Percentiles rank a stretch among this genome's conserved stretches.
Evolutionary conservation across 2,113 vertebrate genomes (phyloP).

Genomic region (Perognathus longimembris): DNA sequence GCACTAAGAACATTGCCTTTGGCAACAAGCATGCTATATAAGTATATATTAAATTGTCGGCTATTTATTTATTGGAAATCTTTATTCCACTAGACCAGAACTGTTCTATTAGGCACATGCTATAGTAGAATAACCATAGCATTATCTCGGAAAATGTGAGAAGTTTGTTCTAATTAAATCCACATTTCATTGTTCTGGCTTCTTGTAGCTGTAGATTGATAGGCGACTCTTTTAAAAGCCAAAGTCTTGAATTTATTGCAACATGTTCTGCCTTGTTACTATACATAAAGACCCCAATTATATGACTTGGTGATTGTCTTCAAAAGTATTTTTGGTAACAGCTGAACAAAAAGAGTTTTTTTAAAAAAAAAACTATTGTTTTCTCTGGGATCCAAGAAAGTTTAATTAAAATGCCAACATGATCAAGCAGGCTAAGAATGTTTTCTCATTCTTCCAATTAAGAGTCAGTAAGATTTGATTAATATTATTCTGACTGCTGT

Average conservation of each 20-base stretch:
- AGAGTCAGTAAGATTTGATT: constrained; percentile 75
- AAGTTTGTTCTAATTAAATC: constrained; percentile 76
- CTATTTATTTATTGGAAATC: constrained; percentile 77
- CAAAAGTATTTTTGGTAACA: constrained; percentile 78
- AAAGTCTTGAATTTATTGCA: constrained; percentile 71
- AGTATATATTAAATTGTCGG: constrained; percentile 75
- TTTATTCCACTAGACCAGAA: constrained; percentile 78
- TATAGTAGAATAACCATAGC: constrained; percentile 63
- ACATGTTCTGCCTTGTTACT: constrained; percentile 73
- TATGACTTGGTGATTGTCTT: constrained; percentile 72
- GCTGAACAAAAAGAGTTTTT: constrained; percentile 75
- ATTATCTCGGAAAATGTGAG: constrained; percentile 71
- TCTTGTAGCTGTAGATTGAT: constrained; percentile 64
- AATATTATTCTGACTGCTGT: constrained; percentile 69
- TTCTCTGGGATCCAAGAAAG: constrained; percentile 71
- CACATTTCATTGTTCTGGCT: constrained; percentile 55
- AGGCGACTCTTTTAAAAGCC: constrained; percentile 66
- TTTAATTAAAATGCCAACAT: constrained; percentile 76
- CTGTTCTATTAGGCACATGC: constrained; percentile 75
- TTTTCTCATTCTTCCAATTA: constrained; percentile 80
- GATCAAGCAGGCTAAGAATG: constrained; percentile 75
- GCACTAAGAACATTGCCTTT: constrained; percentile 13
- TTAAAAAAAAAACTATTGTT: constrained; percentile 75
- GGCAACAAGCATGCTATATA: not conserved
- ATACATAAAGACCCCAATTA: constrained; percentile 80